Evolutionary conservation across 1,140 invertebrate genomes (phyloP), one percentile per base, ranked within the genome.

Genomic region (Conopomorpha cramerella): DNA sequence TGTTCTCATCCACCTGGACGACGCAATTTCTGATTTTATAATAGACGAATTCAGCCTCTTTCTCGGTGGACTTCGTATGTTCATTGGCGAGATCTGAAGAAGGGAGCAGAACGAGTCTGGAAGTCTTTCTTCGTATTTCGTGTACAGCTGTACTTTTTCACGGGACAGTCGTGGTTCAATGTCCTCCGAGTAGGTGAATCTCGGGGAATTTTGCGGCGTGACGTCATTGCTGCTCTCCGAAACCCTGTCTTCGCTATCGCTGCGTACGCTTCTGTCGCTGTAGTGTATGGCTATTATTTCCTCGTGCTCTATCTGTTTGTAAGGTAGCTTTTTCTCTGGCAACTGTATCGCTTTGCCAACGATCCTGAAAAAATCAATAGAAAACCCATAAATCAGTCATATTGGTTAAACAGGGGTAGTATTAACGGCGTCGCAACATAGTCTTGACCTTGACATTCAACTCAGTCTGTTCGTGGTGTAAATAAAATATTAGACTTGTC

Each of bases 221-320:
- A 70, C 56, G 26, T 74, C 70, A 8, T 52, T 61, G 33, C 63
- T 68, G 36, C 70, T 74, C 34, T 70, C 56, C 13, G 70, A 74
- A 3, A 70, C 41, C 1, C 70, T 46, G 16, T 71, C 68, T 8
- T 73, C 71, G 30, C 63, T 64, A 38, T 74, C 64, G 44, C 60
- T 68, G 42, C 65, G 72, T 23, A 62, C 50, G 31, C 73, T 64
- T 33, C 71, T 73, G 34, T 79, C 64, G 46, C 56, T 72, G 40
- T 77, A 77, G 37, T 77, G 68, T 47, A 73, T 57, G 1, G 64
- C 68, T 33, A 79, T 62, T n/a, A 77, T 52, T 42, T 79, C 76
- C 10, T 79, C 73, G 35, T 71, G 58, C 16, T 71, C 67, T 19
- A 62, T 58, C 36, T 68, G 56, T 39, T 47, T 51, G 35, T 57